Percentiles rank a stretch among this genome's conserved stretches.
These are phyloP conservation scores for Chaetorhynchus papuensis DNA, from an alignment of 2,113 vertebrate genomes.

Conservation along the genomic window DNA sequence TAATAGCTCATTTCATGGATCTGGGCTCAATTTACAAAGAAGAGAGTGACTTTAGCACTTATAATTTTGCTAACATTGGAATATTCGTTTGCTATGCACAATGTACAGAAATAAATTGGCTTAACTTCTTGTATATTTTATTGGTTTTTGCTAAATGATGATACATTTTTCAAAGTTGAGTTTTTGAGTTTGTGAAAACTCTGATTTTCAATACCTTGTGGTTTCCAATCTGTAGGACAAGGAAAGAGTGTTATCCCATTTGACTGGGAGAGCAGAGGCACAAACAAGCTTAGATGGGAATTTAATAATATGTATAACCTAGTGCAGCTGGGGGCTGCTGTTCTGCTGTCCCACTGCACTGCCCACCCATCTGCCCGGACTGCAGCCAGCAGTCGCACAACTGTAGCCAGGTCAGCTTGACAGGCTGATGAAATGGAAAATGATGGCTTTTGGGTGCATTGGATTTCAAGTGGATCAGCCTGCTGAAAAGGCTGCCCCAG, in stretches of 20 bases:
- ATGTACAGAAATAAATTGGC: background rate
- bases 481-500: accelerated
- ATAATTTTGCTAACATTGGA: background rate
- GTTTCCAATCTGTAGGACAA: background rate
- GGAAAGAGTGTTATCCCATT: background rate
- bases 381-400: background rate
- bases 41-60: background rate
- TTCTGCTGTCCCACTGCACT: background rate
- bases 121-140: background rate
- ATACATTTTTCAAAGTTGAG: background rate
- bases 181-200: background rate
- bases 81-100: background rate
- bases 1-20: background rate
- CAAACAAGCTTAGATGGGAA: background rate
- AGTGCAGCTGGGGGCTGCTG: background rate
- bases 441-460: background rate
- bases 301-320: background rate
- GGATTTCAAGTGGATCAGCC: background rate
- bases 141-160: background rate
- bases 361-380: background rate
- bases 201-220: background rate
- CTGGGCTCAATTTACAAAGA: background rate
- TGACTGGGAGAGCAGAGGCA: background rate
- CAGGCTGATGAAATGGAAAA: background rate
- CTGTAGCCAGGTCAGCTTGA: background rate